Conservation (phyloP, 1,140 invertebrate species). For the Caenorhabditis latens region DNA sequence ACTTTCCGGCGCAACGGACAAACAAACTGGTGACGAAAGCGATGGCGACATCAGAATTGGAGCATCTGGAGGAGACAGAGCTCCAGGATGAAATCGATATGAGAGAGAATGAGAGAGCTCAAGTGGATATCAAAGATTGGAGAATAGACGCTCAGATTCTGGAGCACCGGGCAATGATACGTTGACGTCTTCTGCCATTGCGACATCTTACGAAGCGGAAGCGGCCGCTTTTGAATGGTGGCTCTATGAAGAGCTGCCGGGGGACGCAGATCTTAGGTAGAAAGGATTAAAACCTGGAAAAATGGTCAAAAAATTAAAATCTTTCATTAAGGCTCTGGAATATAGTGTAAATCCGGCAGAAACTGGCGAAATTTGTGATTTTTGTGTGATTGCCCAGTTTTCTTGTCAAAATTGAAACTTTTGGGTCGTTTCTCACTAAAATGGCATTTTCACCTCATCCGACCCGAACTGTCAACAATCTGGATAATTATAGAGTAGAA, state of each 20-base stretch:
- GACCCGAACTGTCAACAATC: no score
- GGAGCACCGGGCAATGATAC: neutral
- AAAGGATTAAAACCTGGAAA: no score
- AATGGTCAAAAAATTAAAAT: no score
- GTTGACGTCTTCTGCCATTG: neutral
- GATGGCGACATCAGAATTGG: conserved; percentile 82
- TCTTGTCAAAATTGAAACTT: no score
- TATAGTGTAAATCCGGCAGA: no score
- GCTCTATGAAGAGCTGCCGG: neutral
- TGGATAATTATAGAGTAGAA: no score
- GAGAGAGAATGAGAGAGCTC: neutral
- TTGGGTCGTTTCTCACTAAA: no score
- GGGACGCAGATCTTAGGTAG: conserved; percentile 14
- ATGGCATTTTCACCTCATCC: no score
- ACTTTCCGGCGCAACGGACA: conserved; percentile 83
- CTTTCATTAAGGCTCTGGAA: no score
- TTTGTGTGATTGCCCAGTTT: no score
- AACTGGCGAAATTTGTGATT: no score
- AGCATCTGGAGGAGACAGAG: conserved; percentile 91
- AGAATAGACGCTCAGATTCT: neutral
- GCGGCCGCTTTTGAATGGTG: neutral
- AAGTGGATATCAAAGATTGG: conserved; percentile 17
- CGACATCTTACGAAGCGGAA: neutral
- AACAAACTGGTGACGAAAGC: conserved; percentile 63
- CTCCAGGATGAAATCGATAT: conserved; percentile 78